Base-by-base conservation (phyloP, 2,888 invertebrate species). In the Matsumyia berberina region DNA sequence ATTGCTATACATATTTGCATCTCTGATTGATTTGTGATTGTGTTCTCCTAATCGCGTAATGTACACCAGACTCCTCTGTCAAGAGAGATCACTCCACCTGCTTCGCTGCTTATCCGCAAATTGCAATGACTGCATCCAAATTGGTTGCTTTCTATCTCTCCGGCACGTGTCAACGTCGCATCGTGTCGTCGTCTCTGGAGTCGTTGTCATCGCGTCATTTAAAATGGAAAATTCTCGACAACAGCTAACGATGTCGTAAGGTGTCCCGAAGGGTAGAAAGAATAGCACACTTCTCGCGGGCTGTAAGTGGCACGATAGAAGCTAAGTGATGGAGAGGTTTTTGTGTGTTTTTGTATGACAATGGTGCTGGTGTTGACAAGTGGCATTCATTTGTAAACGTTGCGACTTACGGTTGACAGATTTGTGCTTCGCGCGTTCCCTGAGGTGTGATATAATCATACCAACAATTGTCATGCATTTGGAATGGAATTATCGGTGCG, bases 161-260 rank as follows among this genome's bases (percentile, higher is more conserved):
- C 4, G 67, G 33, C 33, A 57, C 55, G 55, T 69, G 69, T n/a
- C 55, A 69, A 44, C 44, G 44, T 24, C 44, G 19, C 33, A 9
- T 44, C 8, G 19, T 39, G 17, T 67, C 19, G 39, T 7, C 9
- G 33, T 17, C 8, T 7, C 42, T 29, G 12, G 3, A 17, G 35
- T 55, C 37, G 15, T 15, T 19, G 35, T 37, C 57, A 57, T 57
- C 19, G 58, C 42, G 5, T 42, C 46, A 62, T 19, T 33, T 35
- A 64, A n/a, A 64, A 64, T 64, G 64, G 46, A 64, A 64, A 64
- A 64, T 49, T 64, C 49, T 64, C 46, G 49, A 64, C 46, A 49
- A 46, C 35, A 33, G n/a, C 35, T 33, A 35, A 46, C 17, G 62
- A 49, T 64, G 19, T 49, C 19, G 33, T 35, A 64, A 64, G 35